A percentile compares a stretch with the other conserved stretches of the same genome.
phyloP scores from a whole-genome alignment of 2,113 vertebrate species.

The Oryzias curvinotus region DNA sequence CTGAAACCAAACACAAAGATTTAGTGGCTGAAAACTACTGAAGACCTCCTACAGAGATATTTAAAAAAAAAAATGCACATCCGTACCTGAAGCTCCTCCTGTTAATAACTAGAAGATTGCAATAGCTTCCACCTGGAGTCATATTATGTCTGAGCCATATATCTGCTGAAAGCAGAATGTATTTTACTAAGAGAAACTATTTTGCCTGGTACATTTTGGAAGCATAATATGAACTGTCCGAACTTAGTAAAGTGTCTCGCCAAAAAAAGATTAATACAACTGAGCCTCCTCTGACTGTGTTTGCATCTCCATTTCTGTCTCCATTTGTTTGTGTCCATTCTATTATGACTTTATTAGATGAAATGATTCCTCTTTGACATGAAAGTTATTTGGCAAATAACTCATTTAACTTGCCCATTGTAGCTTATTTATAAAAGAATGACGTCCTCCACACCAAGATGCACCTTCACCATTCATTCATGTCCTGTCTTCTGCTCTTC shows the following conservation, averaged over 20 bases:
- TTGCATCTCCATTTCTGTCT: slow-evolving; percentile 15
- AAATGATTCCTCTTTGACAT: slow-evolving; percentile 21
- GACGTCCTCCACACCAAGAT: slow-evolving; percentile 13
- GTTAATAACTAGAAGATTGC: slow-evolving; percentile 31
- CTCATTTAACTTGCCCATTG: not conserved
- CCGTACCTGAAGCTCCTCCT: slow-evolving; percentile 15
- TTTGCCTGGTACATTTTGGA: slow-evolving; percentile 61
- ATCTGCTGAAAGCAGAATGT: slow-evolving; percentile 64
- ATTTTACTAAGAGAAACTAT: slow-evolving; percentile 75
- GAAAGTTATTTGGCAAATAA: slow-evolving; percentile 12
- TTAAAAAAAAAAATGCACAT: slow-evolving; percentile 1
- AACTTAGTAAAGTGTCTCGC: slow-evolving; percentile 17
- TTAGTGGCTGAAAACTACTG: not conserved
- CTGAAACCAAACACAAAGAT: slow-evolving; percentile 19
- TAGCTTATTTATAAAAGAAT: slow-evolving; percentile 12
- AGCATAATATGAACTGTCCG: slow-evolving; percentile 25
- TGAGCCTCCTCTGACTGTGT: slow-evolving; percentile 30
- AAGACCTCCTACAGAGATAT: not conserved
- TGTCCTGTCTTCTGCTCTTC: slow-evolving; percentile 41
- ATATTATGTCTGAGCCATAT: slow-evolving; percentile 57
- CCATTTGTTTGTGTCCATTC: not conserved
- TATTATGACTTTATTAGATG: slow-evolving; percentile 24
- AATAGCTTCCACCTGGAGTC: slow-evolving; percentile 32
- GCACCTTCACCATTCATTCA: slow-evolving; percentile 15
- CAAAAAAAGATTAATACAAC: slow-evolving; percentile 38